Base-by-base conservation (phyloP, 2,888 invertebrate genomes). In the Drosophila acutilabella region DNA sequence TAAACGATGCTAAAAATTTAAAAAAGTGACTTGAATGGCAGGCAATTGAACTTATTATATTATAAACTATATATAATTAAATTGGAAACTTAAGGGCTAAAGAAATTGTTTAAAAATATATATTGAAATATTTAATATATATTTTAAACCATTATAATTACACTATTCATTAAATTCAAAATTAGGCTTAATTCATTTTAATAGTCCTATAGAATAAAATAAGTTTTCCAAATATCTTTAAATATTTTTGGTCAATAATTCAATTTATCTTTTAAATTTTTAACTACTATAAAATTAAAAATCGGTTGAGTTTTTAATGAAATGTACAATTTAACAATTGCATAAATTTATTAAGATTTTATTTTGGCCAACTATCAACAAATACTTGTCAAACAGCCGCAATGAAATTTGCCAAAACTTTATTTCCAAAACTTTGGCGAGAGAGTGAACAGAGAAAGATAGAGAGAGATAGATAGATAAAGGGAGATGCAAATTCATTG, bases 401-500 rank as follows among this genome's bases (percentile, higher is more conserved):
- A 56, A 57, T 56, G 38, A 16, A 67, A 48, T 73, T 41, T 50
- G 11, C 18, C 18, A 38, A 56, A 59, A 51, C 40, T 66, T 51
- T 23, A 20, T 23, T 10, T 6, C 7, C 8, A 44, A 71, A 61
- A 52, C 50, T 65, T 61, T 48, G 13, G 10, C 0, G 20, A 16
- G 38, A n/a, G 23, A 38, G 44, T 14, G 30, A 6, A 36, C 14
- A 13, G 16, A 33, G 36, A 38, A 7, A 36, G 16, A 4, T 4
- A 45, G 14, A 45, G 8, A 41, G 8, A 26, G 10, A 44, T 4
- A 13, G 0, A 20, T n/a, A 42, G 42, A 36, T 2, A 26, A 11
- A 40, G 38, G 30, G 8, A 44, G 30, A 60, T 80, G 59, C 61
- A 64, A 74, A 69, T 74, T 65, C 75, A 79, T 79, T 66, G 81